Conservation (phyloP, 2,113 vertebrate species). For the Puma concolor region DNA sequence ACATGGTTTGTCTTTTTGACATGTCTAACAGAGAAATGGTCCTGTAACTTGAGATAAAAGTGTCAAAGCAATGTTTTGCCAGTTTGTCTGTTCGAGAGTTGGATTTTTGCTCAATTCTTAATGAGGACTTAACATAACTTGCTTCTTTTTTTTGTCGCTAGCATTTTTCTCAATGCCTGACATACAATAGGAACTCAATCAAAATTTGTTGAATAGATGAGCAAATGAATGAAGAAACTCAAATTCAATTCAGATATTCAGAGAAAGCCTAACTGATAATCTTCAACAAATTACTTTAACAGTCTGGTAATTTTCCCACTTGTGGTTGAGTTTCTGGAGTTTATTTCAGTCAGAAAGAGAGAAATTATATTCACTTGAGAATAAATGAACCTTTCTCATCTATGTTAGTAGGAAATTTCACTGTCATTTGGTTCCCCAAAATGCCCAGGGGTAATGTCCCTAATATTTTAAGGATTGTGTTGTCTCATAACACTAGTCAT, state of each 20-base stretch:
- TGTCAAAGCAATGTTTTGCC: not conserved
- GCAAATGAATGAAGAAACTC: conserved; percentile 37
- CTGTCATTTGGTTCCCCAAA: not conserved
- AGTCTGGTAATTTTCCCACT: not conserved
- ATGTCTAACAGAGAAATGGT: not conserved
- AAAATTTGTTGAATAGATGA: conserved; percentile 34
- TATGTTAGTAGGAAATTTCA: not conserved
- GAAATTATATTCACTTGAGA: not conserved
- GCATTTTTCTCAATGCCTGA: not conserved
- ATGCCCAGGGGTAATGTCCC: not conserved
- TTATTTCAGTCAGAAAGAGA: conserved; percentile 31
- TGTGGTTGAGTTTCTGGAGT: conserved; percentile 11
- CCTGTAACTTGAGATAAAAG: not conserved
- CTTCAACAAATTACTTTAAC: conserved; percentile 38
- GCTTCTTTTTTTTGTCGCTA: not conserved
- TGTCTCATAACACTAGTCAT: not conserved
- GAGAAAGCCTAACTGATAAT: not conserved
- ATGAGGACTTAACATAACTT: not conserved
- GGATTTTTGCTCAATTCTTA: not conserved
- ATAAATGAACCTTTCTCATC: not conserved
- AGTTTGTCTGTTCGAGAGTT: not conserved
- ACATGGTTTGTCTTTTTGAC: not conserved
- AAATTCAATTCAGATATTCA: conserved; percentile 39
- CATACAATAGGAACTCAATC: not conserved
- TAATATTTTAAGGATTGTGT: not conserved